Evolutionary conservation across 2,888 invertebrate genomes (phyloP).

Genomic region (Biston betularia): DNA sequence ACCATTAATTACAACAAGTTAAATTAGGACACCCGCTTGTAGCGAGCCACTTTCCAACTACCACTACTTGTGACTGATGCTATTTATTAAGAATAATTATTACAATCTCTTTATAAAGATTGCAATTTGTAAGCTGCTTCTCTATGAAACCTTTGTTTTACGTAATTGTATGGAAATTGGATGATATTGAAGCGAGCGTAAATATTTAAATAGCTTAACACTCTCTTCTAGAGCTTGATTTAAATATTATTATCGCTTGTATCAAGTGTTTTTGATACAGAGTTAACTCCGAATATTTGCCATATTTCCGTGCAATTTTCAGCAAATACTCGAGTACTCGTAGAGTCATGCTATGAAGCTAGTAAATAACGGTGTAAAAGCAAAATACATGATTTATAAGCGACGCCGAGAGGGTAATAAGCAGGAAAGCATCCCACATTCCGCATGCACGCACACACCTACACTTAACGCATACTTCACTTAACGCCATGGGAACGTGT

Average conservation of each 20-base stretch:
- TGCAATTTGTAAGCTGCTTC: slow-evolving; percentile 8
- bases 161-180: slow-evolving; percentile 5
- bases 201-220: not conserved
- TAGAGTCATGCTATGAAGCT: slow-evolving; percentile 41
- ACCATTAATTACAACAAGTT: slow-evolving; percentile 68
- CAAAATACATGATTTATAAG: slow-evolving; percentile 47
- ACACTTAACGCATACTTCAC: slow-evolving; percentile 52
- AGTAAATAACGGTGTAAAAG: slow-evolving; percentile 43
- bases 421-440: slow-evolving; percentile 43
- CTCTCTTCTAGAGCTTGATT: not conserved
- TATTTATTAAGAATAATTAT: slow-evolving; percentile 36
- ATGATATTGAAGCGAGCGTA: slow-evolving; percentile 7
- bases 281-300: slow-evolving; percentile 22
- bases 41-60: slow-evolving; percentile 33
- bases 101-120: slow-evolving; percentile 33
- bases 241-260: slow-evolving; percentile 5
- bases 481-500: slow-evolving; percentile 55
- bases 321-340: slow-evolving; percentile 37
- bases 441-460: slow-evolving; percentile 44
- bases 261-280: no score
- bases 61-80: slow-evolving; percentile 31
- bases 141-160: slow-evolving; percentile 10
- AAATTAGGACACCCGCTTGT: slow-evolving; percentile 48
- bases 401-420: slow-evolving; percentile 43
- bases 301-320: slow-evolving; percentile 14